Evolutionary conservation across 2,888 invertebrate species (phyloP).

Genomic region (Zeuzera pyrina): DNA sequence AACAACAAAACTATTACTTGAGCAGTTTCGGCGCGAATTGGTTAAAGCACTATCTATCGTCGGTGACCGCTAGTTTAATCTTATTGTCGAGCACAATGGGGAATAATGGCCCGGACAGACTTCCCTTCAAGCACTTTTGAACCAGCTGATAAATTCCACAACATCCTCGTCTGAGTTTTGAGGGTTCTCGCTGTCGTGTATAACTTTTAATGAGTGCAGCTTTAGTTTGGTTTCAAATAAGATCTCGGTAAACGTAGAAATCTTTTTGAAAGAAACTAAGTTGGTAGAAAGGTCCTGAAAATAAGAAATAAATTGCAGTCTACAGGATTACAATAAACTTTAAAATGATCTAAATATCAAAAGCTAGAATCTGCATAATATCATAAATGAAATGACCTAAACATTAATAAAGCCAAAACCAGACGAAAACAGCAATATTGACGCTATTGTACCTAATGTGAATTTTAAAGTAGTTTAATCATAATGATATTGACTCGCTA

Average conservation of each 20-base stretch:
- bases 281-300: too few relatives aligned
- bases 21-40: conserved; percentile 52
- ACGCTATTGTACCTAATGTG: conserved; percentile 35
- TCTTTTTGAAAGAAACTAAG: too few relatives aligned
- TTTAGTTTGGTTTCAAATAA: conserved; percentile 48
- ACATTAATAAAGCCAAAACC: too few relatives aligned
- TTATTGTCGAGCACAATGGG: conserved; percentile 60
- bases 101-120: conserved; percentile 50
- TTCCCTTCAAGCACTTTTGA: conserved; percentile 52
- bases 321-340: too few relatives aligned
- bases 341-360: too few relatives aligned
- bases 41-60: conserved; percentile 40
- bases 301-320: too few relatives aligned
- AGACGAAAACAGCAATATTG: conserved; percentile 19
- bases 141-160: conserved; percentile 52
- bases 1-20: conserved; percentile 69
- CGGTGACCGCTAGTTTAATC: conserved; percentile 50
- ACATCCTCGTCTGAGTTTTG: conserved; percentile 38
- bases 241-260: too few relatives aligned
- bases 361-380: too few relatives aligned
- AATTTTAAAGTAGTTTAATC: conserved; percentile 45
- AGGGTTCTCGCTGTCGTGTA: conserved; percentile 44
- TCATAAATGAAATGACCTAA: too few relatives aligned
- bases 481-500: conserved; percentile 60
- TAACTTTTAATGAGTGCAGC: conserved; percentile 62